Evolutionary conservation across 2,113 vertebrate species (phyloP), one percentile per base, ranked within the genome.

Genomic region (Psilopsiagon aurifrons): DNA sequence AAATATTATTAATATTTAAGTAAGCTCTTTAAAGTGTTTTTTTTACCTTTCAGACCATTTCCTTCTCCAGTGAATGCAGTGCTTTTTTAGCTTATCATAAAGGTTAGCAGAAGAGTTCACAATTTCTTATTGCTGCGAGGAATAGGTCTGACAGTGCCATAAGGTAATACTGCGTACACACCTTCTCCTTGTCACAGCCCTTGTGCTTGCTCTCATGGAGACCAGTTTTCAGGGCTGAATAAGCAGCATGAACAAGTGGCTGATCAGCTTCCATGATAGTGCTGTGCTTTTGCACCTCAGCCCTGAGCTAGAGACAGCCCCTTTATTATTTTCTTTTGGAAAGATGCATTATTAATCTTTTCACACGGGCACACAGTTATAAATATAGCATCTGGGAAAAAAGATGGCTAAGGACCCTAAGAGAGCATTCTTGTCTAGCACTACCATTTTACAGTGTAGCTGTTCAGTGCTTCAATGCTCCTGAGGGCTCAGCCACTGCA

Each of bases 391-490:
- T 43, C 35, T 84, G 47, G 43, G 43, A 51, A 69, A 13, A 6
- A 52, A 12, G 33, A 67, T 29, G 22, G 12, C 37, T 59, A 20
- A 62, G 27, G 39, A 37, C 43, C 7, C 64, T 18, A 31, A 33
- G 64, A 85, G 33, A 13, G 19, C 37, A 73, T 73, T 66, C 28
- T 71, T 66, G 28, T 62, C 52, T n/a, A 33, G 6, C 2, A 2
- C 16, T 33, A 5, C 17, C 13, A 3, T 47, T 76, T 11, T 8
- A 19, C 57, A 69, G 18, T 20, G 27, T 11, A 83, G 39, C 16
- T 84, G 37, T 62, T 74, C n/a, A 18, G 18, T 51, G 23, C n/a
- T 84, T 0, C 19, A 81, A n/a, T 0, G 4, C 7, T 49, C 0
- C 1, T 1, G 8, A 51, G 33, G 27, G 25, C 51, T 81, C 55